Percentiles rank a stretch among this genome's conserved stretches.
Evolutionary conservation across 1,140 invertebrate species (phyloP).

Genomic region (Dreissena rostriformis): DNA sequence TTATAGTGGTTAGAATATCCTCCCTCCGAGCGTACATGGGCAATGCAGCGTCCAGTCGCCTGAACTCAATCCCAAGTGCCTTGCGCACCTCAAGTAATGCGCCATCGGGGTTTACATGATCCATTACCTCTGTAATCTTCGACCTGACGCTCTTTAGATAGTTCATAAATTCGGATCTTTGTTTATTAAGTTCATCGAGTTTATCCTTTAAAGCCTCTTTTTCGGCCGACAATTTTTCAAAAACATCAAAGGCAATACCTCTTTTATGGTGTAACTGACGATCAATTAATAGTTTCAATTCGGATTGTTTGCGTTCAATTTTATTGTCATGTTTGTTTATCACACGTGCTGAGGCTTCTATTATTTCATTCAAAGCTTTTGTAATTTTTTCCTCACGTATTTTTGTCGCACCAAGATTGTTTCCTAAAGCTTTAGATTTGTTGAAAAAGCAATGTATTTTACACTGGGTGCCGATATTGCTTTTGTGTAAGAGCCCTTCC

Average conservation of each 20-base stretch:
- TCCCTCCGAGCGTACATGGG: conserved; percentile 75
- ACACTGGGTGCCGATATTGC: conserved; percentile 11
- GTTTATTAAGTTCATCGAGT: conserved; percentile 62
- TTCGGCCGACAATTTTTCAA: conserved; percentile 36
- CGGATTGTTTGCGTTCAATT: not conserved
- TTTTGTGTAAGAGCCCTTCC: not conserved
- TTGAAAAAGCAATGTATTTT: conserved; percentile 25
- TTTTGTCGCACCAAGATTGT: not conserved
- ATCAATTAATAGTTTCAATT: not conserved
- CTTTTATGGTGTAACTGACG: not conserved
- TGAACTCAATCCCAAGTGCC: conserved; percentile 69
- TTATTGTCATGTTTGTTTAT: conserved; percentile 30
- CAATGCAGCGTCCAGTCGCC: conserved; percentile 62
- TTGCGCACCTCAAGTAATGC: conserved; percentile 57
- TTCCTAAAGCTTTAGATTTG: not conserved
- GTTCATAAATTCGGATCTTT: conserved; percentile 64
- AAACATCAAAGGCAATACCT: not conserved
- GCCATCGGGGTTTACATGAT: conserved; percentile 38
- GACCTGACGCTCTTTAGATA: conserved; percentile 41
- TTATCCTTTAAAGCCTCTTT: conserved; percentile 65
- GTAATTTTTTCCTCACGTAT: conserved; percentile 1
- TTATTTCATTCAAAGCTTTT: conserved; percentile 16
- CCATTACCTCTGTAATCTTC: conserved; percentile 45
- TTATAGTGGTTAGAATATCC: conserved; percentile 69
- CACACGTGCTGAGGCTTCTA: not conserved